phyloP scores from a whole-genome alignment of 1,140 invertebrate species.

The Euura lappo region DNA sequence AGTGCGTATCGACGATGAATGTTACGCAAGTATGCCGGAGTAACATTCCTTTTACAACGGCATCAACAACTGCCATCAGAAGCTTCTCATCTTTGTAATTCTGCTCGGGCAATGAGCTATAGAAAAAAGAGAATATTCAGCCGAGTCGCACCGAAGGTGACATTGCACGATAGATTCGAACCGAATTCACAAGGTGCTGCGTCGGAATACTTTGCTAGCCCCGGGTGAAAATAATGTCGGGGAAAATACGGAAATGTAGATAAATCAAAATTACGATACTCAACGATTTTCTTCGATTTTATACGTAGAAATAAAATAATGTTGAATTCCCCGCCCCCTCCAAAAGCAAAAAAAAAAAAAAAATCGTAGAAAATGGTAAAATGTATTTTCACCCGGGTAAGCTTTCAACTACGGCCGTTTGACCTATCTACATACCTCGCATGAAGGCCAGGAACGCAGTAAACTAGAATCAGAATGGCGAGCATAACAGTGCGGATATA shows the following conservation, averaged over 20 bases:
- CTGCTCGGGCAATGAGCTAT: background rate
- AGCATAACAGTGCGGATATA: slow-evolving; percentile 5
- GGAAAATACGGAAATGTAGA: too few relatives aligned
- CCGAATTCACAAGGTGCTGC: too few relatives aligned
- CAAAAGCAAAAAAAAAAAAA: too few relatives aligned
- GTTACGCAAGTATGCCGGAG: slow-evolving; percentile 43
- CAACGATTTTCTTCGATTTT: too few relatives aligned
- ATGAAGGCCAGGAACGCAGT: background rate
- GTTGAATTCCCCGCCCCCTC: too few relatives aligned
- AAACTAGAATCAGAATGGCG: slow-evolving; percentile 8
- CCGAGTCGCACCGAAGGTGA: background rate
- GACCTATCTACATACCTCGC: background rate
- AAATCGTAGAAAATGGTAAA: too few relatives aligned
- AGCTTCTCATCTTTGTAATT: slow-evolving; percentile 17
- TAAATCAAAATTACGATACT: too few relatives aligned
- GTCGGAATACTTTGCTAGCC: too few relatives aligned
- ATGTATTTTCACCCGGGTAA: too few relatives aligned
- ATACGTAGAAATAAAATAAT: too few relatives aligned
- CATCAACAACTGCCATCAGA: slow-evolving; percentile 37
- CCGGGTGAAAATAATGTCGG: too few relatives aligned
- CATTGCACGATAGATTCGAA: too few relatives aligned
- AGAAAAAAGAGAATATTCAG: background rate
- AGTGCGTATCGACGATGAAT: slow-evolving; percentile 46
- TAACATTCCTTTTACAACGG: slow-evolving; percentile 42
- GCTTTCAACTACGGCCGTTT: background rate